Percentiles rank a stretch among this genome's conserved stretches.
Conservation (phyloP, 1,140 invertebrate species). For the Pararge aegeria region DNA sequence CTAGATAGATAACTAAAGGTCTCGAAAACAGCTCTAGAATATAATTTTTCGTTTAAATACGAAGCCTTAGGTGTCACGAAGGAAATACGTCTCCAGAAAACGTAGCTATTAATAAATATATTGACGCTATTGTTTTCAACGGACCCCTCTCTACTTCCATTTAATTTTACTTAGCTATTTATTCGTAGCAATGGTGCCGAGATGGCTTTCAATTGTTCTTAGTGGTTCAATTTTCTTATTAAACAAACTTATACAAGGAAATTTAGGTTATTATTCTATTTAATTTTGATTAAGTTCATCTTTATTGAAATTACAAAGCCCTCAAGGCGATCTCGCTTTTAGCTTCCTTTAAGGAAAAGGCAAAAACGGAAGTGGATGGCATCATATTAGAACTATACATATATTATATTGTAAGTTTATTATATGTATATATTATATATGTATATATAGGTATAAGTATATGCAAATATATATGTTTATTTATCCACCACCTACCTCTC, state of each 20-base stretch:
- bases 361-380: too few species aligned
- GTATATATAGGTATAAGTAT: too few species aligned
- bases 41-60: too few species aligned
- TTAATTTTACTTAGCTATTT: slow-evolving; percentile 32
- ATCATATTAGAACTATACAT: too few species aligned
- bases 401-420: too few species aligned
- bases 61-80: neutral
- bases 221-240: slow-evolving; percentile 45
- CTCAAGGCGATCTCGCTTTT: neutral
- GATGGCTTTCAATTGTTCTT: slow-evolving; percentile 31
- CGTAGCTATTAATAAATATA: slow-evolving; percentile 19
- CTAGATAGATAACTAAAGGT: too few species aligned
- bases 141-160: slow-evolving; percentile 13
- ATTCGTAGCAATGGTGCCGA: slow-evolving; percentile 26
- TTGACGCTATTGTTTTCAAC: slow-evolving; percentile 18
- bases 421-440: too few species aligned
- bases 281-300: slow-evolving; percentile 50
- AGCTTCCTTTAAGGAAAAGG: too few species aligned
- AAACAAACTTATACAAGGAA: slow-evolving; percentile 37
- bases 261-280: slow-evolving; percentile 42
- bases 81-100: slow-evolving; percentile 16
- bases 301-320: slow-evolving; percentile 42
- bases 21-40: too few species aligned
- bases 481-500: too few species aligned
- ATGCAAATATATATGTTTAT: too few species aligned